phyloP scores from a whole-genome alignment of 1,140 invertebrate species.

The Cepaea nemoralis region DNA sequence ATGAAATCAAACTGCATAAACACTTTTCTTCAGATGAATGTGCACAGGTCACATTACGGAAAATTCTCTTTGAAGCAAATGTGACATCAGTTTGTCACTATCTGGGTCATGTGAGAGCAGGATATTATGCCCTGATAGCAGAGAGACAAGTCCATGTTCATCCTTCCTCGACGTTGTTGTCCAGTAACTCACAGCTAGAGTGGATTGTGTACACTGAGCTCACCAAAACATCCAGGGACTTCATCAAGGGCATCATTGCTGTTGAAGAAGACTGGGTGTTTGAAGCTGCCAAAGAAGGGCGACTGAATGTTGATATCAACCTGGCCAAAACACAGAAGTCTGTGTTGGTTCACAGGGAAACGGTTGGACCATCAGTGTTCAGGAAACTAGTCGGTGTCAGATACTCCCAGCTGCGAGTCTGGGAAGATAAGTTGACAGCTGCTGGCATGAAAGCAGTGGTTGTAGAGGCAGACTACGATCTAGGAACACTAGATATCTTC shows the following conservation, averaged over 20 bases:
- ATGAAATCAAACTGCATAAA: slow-evolving; percentile 48
- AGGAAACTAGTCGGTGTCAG: slow-evolving; percentile 53
- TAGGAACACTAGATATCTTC: slow-evolving; percentile 52
- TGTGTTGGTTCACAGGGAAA: slow-evolving; percentile 42
- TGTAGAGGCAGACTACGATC: slow-evolving; percentile 52
- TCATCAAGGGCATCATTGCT: slow-evolving; percentile 57
- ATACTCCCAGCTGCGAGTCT: slow-evolving; percentile 47
- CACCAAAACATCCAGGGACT: slow-evolving; percentile 60
- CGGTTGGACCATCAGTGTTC: slow-evolving; percentile 50
- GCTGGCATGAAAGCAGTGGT: slow-evolving; percentile 43
- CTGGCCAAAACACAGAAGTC: slow-evolving; percentile 41
- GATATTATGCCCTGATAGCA: slow-evolving; percentile 52
- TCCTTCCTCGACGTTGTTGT: slow-evolving; percentile 58
- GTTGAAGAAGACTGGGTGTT: slow-evolving; percentile 51
- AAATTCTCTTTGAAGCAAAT: slow-evolving; percentile 43
- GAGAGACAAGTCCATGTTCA: slow-evolving; percentile 56
- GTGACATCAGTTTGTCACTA: slow-evolving; percentile 52
- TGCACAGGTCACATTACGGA: background rate
- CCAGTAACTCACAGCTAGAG: slow-evolving; percentile 49
- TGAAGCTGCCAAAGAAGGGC: slow-evolving; percentile 42
- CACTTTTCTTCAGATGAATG: slow-evolving; percentile 41
- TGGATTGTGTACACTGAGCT: slow-evolving; percentile 60
- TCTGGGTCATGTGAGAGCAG: slow-evolving; percentile 57
- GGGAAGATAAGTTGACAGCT: slow-evolving; percentile 45
- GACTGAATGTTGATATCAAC: slow-evolving; percentile 46